phyloP scores from a whole-genome alignment of 2,797 vertebrate genomes.

The Ctenochaetus hawaiiensis region DNA sequence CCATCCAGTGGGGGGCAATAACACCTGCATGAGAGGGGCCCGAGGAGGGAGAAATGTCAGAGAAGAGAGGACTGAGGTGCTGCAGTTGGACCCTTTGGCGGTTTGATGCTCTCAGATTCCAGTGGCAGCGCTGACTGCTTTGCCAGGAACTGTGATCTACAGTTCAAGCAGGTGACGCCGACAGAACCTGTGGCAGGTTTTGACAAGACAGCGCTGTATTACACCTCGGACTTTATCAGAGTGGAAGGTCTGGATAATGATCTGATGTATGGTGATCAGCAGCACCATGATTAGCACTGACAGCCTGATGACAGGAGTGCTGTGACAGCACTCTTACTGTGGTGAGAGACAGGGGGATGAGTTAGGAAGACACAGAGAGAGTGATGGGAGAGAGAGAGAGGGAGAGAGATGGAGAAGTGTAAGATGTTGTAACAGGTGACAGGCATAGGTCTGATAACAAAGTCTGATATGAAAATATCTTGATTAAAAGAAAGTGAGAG shows the following conservation, averaged over 20 bases:
- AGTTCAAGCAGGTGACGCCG: constrained; percentile 60
- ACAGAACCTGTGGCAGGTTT: constrained; percentile 29
- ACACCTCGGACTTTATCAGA: constrained; percentile 64
- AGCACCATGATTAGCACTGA: constrained; percentile 66
- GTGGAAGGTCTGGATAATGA: constrained; percentile 64
- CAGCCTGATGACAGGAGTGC: constrained; percentile 65
- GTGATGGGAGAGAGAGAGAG: neutral
- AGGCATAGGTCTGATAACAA: constrained; percentile 44
- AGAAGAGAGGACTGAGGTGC: no score
- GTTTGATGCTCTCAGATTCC: constrained; percentile 43
- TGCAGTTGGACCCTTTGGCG: no score
- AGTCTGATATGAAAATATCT: constrained; percentile 51
- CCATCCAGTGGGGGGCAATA: no score
- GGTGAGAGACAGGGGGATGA: constrained; percentile 34
- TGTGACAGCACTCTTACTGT: constrained; percentile 57
- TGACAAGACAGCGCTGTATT: constrained; percentile 54
- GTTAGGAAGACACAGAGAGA: neutral
- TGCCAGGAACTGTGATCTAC: constrained; percentile 60
- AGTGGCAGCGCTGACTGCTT: constrained; percentile 44
- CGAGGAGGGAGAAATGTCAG: no score
- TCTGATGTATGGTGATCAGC: constrained; percentile 71
- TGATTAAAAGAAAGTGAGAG: constrained; percentile 48
- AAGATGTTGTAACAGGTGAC: constrained; percentile 24
- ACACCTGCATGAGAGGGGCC: no score
- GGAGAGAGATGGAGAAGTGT: constrained; percentile 11